Base-by-base conservation (phyloP, 2,797 vertebrate genomes). In the Tamandua tetradactyla region DNA sequence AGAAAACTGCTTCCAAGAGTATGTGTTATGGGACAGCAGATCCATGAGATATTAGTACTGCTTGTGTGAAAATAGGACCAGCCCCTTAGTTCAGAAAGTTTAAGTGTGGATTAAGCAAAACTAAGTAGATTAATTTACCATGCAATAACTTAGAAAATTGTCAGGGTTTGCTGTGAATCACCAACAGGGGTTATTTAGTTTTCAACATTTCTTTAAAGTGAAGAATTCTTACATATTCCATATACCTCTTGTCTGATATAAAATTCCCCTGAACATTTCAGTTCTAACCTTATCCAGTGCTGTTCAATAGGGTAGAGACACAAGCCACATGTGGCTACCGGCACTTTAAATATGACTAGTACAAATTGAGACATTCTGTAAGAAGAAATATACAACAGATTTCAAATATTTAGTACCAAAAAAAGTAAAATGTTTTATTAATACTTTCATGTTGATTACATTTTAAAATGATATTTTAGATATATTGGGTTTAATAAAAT, bases 71-170 rank as follows among this genome's bases (percentile, higher is more conserved):
- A 86, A 88, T 23, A 35, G 64, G 17, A 83, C 15, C n/a, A n/a
- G n/a, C n/a, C 2, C 32, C 14, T 83, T 30, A 47, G 2, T 49
- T 18, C 22, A 87, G 66, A 17, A 76, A 82, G 32, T 79, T 93
- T 87, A 15, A 32, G 78, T 78, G 23, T 93, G 68, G 13, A 74
- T 91, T 97, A 95, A 92, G 68, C 42, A 87, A 85, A 85, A 78
- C 61, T 2, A 3, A 72, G 92, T 57, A n/a, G 2, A 3, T 68
- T 62, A 79, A 47, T 42, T 78, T 83, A 44, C 4, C 82, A 66
- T 7, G 30, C n/a, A 20, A 69, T 37, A 80, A 35, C 42, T 59
- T 80, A 89, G 78, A 68, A 90, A 91, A 85, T 44, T 27, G 2
- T 17, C 13, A 9, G 3, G 10, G 22, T 76, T 66, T 37, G 62